Base-by-base conservation (phyloP, 2,113 vertebrate genomes). In the Chionomys nivalis region DNA sequence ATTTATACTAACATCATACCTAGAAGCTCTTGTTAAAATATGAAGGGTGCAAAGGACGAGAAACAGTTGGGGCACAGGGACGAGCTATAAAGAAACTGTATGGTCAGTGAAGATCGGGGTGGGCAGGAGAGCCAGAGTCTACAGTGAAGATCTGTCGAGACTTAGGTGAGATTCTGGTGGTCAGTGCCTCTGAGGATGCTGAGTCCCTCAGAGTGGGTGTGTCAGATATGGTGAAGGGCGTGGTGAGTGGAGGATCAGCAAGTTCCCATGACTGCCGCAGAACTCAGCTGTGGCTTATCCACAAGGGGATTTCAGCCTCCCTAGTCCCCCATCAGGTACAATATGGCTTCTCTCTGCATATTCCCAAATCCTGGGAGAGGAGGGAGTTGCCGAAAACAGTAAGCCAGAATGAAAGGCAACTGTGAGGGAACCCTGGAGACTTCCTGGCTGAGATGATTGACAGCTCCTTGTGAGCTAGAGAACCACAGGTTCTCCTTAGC, bases 151-250 rank as follows among this genome's bases (percentile, higher is more conserved):
- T 33, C 6, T 19, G 24, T 36, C 44, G 9, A 24, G 12, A 16
- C 13, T 4, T 3, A 58, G 79, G 66, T 8, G 6, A 76, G 55
- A 88, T 12, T 17, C n/a, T 31, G 13, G 68, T 88, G n/a, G 44
- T 16, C 36, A 52, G 39, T 28, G 44, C 39, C 68, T 76, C 66
- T 66, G 49, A 70, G 17, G 26, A 78, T 14, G 39, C 39, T 33
- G 78, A 13, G 49, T 58, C 31, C 19, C 39, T 24, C 52, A 68
- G 39, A 75, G 36, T 55, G 49, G 78, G 79, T 26, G 66, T 10
- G 21, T 21, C 10, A 1, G 36, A 31, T 21, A 21, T 11, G 58
- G 36, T 7, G n/a, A 19, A 0, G 12, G 16, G 17, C n/a, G 0
- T 21, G 28, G 61, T 13, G 19, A 28, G 21, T n/a, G 4, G 11